Evolutionary conservation across 2,888 invertebrate species (phyloP), one percentile per base, ranked within the genome.

Genomic region (Macrostomum cliftonense): DNA sequence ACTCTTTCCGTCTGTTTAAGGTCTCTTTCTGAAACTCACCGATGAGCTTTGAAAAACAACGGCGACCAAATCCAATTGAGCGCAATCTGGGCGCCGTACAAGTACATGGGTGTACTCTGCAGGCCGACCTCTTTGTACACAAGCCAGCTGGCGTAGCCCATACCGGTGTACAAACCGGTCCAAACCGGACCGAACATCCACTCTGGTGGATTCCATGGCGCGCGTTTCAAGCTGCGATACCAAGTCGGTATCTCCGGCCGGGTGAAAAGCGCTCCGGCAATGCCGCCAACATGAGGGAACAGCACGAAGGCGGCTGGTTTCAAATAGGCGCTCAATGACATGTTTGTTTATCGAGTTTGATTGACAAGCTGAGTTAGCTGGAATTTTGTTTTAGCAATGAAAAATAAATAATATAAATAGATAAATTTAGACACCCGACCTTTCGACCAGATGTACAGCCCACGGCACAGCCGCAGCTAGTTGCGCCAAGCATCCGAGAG

Each of bases 241-340:
- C 40, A 17, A 9, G 76, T 9, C 28, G 28, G 28, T 4, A 28
- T 28, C 28, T 28, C 5, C 28, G 28, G 9, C 39, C 76, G 76
- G 1, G 80, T 79, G 53, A 79, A 73, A 28, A 76, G 58, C 1
- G 78, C 77, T 45, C 78, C 77, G 1, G 76, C 70, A 71, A 78
- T 75, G 9, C 82, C 83, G 0, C 83, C 83, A 5, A 80, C 56
- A 47, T 59, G 57, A 28, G 63, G 63, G 7, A 61, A 36, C n/a
- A 60, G 43, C 1, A 58, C 51, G 13, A 58, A 58, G 38, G 54
- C 53, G 12, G 58, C 53, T 20, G 61, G 60, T 38, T 51, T 54
- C 20, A 59, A 13, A 43, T 60, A 62, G 42, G 61, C 59, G 39
- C 39, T 39, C 28, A 37, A 16, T 37, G 46, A 28, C 28, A 28